These are phyloP conservation scores for Numenius arquata DNA, from an alignment of 2,113 vertebrate genomes.

Conservation along the genomic window DNA sequence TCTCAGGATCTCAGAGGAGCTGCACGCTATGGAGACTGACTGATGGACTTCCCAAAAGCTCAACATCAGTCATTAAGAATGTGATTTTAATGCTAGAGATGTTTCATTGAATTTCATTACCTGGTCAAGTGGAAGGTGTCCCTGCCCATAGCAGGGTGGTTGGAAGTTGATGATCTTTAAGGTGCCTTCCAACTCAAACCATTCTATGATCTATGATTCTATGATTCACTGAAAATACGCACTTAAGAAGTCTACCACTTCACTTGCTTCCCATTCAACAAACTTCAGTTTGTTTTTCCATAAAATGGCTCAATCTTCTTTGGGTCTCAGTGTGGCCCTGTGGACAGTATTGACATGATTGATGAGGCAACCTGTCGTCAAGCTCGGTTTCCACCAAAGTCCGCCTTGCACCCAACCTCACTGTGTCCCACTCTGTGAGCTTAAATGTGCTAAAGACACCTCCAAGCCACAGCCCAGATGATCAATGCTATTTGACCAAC, in stretches of 20 bases:
- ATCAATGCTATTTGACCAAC: background rate
- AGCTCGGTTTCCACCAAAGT: background rate
- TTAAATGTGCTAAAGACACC: background rate
- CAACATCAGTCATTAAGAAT: background rate
- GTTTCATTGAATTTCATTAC: background rate
- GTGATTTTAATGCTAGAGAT: background rate
- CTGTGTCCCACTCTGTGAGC: background rate
- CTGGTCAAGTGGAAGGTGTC: no score
- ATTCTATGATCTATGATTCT: no score
- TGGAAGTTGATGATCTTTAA: no score
- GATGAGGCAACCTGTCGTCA: background rate
- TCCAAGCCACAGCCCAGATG: background rate
- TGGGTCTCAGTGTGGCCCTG: background rate
- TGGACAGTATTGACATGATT: background rate
- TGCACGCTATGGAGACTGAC: background rate
- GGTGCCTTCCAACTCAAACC: no score
- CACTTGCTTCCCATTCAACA: background rate
- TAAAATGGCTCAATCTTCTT: background rate
- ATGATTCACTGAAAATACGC: accelerated
- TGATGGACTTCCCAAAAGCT: background rate
- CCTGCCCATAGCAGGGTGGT: no score
- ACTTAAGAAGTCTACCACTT: background rate
- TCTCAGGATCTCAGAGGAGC: background rate
- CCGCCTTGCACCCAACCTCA: background rate
- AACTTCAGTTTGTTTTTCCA: background rate